Conservation (phyloP, 2,797 vertebrate species). For the Brachymystax lenok region DNA sequence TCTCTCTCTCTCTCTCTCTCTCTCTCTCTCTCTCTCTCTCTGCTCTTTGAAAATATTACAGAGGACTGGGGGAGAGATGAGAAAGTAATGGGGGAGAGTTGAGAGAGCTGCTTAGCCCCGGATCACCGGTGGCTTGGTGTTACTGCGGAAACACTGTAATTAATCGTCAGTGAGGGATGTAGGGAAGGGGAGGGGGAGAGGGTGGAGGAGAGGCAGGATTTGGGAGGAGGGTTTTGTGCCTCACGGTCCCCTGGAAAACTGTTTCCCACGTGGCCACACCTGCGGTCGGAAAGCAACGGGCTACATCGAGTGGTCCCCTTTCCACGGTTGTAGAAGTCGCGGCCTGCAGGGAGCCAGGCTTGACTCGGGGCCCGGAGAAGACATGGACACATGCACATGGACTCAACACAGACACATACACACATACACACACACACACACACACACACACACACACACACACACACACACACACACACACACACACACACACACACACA, state of each 20-base stretch:
- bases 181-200: neutral
- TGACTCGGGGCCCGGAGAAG: conserved; percentile 64
- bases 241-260: neutral
- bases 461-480: conserved; percentile 31
- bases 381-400: conserved; percentile 65
- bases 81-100: conserved; percentile 63
- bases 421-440: conserved; percentile 29
- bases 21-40: conserved; percentile 21
- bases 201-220: neutral
- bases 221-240: neutral
- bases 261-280: neutral
- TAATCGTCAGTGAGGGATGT: conserved; percentile 76
- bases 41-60: conserved; percentile 69
- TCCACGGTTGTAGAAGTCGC: conserved; percentile 32
- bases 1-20: no score
- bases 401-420: conserved; percentile 28
- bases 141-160: conserved; percentile 76
- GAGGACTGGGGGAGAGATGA: conserved; percentile 47
- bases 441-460: conserved; percentile 28
- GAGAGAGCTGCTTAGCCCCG: conserved; percentile 59
- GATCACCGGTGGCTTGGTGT: conserved; percentile 71
- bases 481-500: conserved; percentile 31
- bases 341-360: conserved; percentile 32
- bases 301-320: conserved; percentile 40
- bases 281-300: neutral